These are phyloP conservation scores for Tipula unca DNA, from an alignment of 2,888 invertebrate genomes.

Conservation along the genomic window DNA sequence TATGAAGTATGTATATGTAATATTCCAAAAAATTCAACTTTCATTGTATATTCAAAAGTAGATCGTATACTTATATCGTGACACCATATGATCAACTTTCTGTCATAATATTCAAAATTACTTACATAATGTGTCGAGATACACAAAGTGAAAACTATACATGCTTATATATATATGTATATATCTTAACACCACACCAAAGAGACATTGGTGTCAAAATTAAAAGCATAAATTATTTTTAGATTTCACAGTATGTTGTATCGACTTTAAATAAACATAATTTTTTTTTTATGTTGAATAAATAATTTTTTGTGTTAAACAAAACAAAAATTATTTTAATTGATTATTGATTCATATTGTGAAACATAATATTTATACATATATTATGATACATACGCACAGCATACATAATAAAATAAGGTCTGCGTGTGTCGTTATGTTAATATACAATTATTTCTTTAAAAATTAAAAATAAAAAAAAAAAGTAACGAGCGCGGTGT, in stretches of 20 bases:
- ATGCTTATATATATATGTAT: neutral
- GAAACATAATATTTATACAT: neutral
- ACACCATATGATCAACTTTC: neutral
- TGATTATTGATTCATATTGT: neutral
- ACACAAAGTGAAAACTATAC: neutral
- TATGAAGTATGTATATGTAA: no score
- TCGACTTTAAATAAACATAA: neutral
- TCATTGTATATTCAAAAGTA: neutral
- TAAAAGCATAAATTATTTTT: neutral
- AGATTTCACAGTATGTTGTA: slow-evolving; percentile 14
- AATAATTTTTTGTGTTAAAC: neutral
- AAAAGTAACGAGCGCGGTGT: neutral
- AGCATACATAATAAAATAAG: neutral
- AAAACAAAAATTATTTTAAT: neutral
- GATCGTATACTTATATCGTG: neutral
- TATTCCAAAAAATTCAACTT: neutral
- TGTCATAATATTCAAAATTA: neutral
- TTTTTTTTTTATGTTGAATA: neutral
- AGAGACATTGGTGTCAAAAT: slow-evolving; percentile 8
- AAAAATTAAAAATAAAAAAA: neutral
- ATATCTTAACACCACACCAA: neutral
- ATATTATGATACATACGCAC: neutral
- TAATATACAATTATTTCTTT: neutral
- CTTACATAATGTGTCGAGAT: neutral
- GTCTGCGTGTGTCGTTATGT: neutral